These are phyloP conservation scores for Aphis craccivora DNA, from an alignment of 1,140 invertebrate species.

Conservation along the genomic window DNA sequence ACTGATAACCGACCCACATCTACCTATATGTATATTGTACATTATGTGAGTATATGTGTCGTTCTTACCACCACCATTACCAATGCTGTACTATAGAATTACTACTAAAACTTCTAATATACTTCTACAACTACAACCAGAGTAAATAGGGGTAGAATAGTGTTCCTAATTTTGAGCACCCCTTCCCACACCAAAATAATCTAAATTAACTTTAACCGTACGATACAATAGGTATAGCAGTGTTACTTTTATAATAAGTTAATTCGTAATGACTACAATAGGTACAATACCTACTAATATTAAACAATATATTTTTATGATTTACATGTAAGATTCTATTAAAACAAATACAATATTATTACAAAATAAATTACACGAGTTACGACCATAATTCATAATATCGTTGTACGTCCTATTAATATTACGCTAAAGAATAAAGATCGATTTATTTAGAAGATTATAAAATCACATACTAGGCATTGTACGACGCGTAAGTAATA, in stretches of 20 bases:
- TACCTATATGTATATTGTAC: not conserved
- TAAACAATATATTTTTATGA: not conserved
- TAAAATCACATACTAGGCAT: not conserved
- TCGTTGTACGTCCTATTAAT: not conserved
- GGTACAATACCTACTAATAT: not conserved
- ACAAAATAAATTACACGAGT: not conserved
- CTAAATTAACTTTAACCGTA: not conserved
- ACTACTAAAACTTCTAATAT: not conserved
- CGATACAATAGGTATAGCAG: not conserved
- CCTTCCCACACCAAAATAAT: not conserved
- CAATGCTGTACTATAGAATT: not conserved
- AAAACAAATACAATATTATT: no score
- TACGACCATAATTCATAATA: not conserved
- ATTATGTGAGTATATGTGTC: not conserved
- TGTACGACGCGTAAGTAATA: not conserved
- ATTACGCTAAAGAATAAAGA: not conserved
- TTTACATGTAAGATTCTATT: not conserved
- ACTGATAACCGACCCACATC: not conserved
- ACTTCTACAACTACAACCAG: not conserved
- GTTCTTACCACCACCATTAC: not conserved
- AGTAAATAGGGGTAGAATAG: not conserved
- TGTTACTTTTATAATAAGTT: not conserved
- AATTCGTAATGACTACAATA: not conserved
- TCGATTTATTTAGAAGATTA: not conserved
- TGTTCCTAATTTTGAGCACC: not conserved